Evolutionary conservation across 2,888 invertebrate species (phyloP).

Genomic region (Drosophila flavopinicola): DNA sequence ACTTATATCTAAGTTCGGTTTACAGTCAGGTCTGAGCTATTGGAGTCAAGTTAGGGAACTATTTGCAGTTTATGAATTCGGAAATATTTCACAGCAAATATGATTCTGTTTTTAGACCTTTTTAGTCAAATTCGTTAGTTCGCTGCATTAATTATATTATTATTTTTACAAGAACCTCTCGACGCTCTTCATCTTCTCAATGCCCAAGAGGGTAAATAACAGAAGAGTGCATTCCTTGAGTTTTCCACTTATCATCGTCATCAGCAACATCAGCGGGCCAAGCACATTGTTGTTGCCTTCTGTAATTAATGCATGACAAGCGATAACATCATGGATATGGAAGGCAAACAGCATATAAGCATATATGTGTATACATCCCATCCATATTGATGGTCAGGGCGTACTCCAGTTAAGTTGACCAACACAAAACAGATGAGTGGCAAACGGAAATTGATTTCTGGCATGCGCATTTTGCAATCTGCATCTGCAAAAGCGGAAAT

Average conservation of each 20-base stretch:
- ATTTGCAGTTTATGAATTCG: too few relatives aligned
- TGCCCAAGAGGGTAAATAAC: too few relatives aligned
- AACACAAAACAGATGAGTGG: conserved; percentile 39
- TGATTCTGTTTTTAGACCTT: too few relatives aligned
- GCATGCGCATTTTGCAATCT: conserved; percentile 62
- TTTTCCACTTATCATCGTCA: not conserved
- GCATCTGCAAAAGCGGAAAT: conserved; percentile 73
- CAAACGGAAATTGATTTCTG: conserved; percentile 76
- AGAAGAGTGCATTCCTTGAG: not conserved
- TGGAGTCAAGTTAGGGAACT: too few relatives aligned
- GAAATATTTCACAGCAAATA: too few relatives aligned
- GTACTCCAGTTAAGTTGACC: conserved; percentile 25
- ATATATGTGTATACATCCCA: not conserved
- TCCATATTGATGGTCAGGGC: conserved; percentile 12
- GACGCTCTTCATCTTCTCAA: too few relatives aligned
- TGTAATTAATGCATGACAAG: conserved; percentile 50
- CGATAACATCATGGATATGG: conserved; percentile 15
- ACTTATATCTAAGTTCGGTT: too few relatives aligned
- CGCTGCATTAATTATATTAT: too few relatives aligned
- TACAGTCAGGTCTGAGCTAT: too few relatives aligned
- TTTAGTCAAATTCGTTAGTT: too few relatives aligned
- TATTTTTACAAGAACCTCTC: too few relatives aligned
- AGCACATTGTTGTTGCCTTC: conserved; percentile 25
- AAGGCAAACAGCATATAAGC: not conserved
- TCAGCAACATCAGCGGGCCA: not conserved